These are phyloP conservation scores for Drosophila bocki DNA, from an alignment of 1,140 invertebrate genomes.

Conservation along the genomic window DNA sequence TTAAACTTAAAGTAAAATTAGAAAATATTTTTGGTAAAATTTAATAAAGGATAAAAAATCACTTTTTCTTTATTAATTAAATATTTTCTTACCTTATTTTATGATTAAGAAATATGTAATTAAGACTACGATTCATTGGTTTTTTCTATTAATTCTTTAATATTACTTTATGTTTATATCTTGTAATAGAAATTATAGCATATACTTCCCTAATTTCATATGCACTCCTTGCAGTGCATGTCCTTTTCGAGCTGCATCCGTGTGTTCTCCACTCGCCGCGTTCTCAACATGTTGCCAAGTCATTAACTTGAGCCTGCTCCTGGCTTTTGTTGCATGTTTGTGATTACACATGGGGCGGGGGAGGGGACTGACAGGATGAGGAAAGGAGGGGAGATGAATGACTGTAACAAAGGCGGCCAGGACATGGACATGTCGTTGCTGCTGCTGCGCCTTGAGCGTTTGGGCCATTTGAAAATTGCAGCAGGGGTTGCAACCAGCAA, in stretches of 20 bases:
- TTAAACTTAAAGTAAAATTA: not conserved
- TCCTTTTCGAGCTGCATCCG: slow-evolving; percentile 49
- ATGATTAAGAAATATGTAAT: not conserved
- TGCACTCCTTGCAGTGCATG: slow-evolving; percentile 19
- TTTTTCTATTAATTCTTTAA: not conserved
- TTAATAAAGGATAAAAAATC: too few species aligned
- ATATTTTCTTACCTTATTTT: too few species aligned
- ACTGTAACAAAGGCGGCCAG: slow-evolving; percentile 70
- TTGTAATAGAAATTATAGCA: not conserved
- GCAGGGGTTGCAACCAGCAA: slow-evolving; percentile 49
- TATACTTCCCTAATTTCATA: not conserved
- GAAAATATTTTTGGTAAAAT: too few species aligned
- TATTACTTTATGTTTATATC: too few species aligned
- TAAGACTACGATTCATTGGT: accelerated
- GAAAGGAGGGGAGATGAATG: not conserved
- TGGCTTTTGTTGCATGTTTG: slow-evolving; percentile 81
- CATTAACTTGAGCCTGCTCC: slow-evolving; percentile 80
- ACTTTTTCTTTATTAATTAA: not conserved
- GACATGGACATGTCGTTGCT: slow-evolving; percentile 64
- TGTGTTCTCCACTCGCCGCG: slow-evolving; percentile 31
- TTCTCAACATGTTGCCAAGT: slow-evolving; percentile 79
- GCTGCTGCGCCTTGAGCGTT: slow-evolving; percentile 73
- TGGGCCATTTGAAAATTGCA: slow-evolving; percentile 82
- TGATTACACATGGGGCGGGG: slow-evolving; percentile 56
- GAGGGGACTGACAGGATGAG: not conserved